phyloP scores from a whole-genome alignment of 2,113 vertebrate species.

The Pavo muticus region DNA sequence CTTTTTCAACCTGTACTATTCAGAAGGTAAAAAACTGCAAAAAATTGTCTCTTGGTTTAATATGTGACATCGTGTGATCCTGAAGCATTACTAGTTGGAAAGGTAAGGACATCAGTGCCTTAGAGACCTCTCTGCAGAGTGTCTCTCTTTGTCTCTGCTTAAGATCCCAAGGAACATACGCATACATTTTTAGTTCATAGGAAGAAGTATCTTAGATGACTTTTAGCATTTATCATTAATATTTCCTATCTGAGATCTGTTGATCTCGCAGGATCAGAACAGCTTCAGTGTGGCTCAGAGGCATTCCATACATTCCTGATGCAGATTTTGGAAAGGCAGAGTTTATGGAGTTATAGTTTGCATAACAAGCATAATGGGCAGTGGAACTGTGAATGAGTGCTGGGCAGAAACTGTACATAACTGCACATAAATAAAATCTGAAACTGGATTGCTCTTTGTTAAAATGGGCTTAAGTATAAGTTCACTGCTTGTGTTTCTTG shows the following conservation, averaged over 20 bases:
- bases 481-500: neutral
- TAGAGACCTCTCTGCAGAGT: neutral
- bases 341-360: neutral
- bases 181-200: neutral
- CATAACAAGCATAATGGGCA: neutral
- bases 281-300: neutral
- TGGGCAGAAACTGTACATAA: neutral
- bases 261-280: neutral
- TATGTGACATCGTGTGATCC: neutral
- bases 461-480: neutral
- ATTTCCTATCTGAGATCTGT: neutral
- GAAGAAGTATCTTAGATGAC: neutral
- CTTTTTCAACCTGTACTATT: neutral
- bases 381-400: rapidly evolving
- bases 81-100: neutral
- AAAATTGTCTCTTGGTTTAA: neutral
- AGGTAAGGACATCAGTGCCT: neutral
- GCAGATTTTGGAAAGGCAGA: neutral
- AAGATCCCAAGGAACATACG: neutral
- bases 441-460: neutral
- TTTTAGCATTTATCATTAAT: neutral
- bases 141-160: neutral
- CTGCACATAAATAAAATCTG: neutral
- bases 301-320: neutral
- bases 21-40: neutral